Conservation (phyloP, 1,140 invertebrate genomes). For the Hyposmocoma kahamanoa region DNA sequence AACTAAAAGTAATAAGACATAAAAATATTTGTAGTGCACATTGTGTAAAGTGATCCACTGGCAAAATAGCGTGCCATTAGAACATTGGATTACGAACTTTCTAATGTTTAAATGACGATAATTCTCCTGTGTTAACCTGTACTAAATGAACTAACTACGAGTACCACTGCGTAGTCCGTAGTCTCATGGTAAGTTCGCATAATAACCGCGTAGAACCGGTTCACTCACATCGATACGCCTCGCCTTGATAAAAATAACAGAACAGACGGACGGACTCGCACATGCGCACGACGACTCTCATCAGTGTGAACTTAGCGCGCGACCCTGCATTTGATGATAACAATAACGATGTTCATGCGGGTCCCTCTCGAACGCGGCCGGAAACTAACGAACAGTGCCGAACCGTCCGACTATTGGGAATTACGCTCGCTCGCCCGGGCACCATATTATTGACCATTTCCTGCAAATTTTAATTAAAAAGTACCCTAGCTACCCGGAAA, state of each 20-base stretch:
- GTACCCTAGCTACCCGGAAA: conserved; percentile 21
- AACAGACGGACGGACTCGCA: neutral
- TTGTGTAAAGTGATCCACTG: too few relatives aligned
- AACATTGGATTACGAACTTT: too few relatives aligned
- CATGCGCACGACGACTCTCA: neutral
- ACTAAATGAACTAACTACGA: too few relatives aligned
- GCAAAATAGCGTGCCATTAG: too few relatives aligned
- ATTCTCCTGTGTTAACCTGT: too few relatives aligned
- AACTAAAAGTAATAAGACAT: too few relatives aligned
- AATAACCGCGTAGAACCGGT: neutral
- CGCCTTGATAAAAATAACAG: neutral
- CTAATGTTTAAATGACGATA: too few relatives aligned
- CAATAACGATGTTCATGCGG: neutral
- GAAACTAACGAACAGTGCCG: conserved; percentile 58
- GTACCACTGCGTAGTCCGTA: too few relatives aligned
- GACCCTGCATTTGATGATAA: neutral
- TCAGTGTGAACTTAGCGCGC: neutral
- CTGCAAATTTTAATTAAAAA: conserved; percentile 33
- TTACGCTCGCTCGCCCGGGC: conserved; percentile 39
- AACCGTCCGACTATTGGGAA: conserved; percentile 29
- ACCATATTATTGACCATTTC: conserved; percentile 61
- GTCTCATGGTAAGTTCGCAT: neutral
- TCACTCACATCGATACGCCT: conserved; percentile 2
- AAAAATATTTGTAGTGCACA: too few relatives aligned
- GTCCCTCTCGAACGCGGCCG: conserved; percentile 30